Base-by-base conservation (phyloP, 2,797 vertebrate genomes). In the Enteromius thamalakanensis region DNA sequence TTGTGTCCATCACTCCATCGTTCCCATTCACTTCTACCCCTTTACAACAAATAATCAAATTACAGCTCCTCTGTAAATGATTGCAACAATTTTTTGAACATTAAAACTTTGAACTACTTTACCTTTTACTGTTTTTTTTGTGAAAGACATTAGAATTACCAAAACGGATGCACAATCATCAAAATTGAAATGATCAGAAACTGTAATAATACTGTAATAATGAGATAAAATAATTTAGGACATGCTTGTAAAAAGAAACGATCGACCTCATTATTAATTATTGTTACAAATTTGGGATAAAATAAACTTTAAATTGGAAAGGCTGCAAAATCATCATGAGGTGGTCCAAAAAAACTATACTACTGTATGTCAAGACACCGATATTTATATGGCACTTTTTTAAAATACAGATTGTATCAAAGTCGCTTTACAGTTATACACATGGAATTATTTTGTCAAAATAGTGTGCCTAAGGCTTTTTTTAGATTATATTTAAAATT, bases 41-140 rank as follows among this genome's bases (percentile, higher is more conserved):
- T 55, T 51, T 47, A 8, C 4, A 85, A 79, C 15, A 37, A 87
- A 88, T 81, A 81, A 84, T 17, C 34, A 64, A n/a, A 74, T 12
- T 47, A 29, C 40, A 49, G 17, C 23, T 72, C 1, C 1, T 23
- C 26, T 23, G 21, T 37, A 37, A 19, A 37, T 4, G 32, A 40
- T 55, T 29, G 15, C 26, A 14, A 80, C 45, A 17, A 14, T 15
- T 15, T 7, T 29, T 8, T 9, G 8, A 55, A 34, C 34, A 34
- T 34, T 34, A 34, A 34, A 55, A 9, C 17, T 49, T 49, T 51
- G 10, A 29, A 2, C 23, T 29, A 23, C 34, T 68, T 14, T 45
- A 1, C 6, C 23, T 69, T 45, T 5, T 37, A 68, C 9, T 45
- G 11, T 12, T n/a, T 23, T 34, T 34, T 34, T 34, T 34, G 4